phyloP scores from a whole-genome alignment of 2,888 invertebrate species.

The Brachylomia viminalis region DNA sequence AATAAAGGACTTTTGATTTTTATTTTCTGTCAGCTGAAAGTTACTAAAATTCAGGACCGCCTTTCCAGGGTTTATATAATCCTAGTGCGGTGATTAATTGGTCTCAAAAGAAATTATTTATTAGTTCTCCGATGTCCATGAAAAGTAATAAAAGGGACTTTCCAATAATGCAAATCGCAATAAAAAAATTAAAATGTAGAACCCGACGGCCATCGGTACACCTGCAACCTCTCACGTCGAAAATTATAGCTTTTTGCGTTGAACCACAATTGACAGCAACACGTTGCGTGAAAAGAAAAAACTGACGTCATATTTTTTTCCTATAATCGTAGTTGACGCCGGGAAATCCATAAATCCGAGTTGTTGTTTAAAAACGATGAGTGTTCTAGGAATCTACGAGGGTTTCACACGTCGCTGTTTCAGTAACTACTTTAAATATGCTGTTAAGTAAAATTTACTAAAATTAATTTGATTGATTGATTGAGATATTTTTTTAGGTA shows the following conservation, averaged over 20 bases:
- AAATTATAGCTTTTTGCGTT: constrained; percentile 41
- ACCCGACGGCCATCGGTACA: constrained; percentile 37
- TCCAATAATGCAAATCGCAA: constrained; percentile 9
- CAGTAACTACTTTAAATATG: not conserved
- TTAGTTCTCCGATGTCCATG: not conserved
- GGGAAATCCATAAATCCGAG: not conserved
- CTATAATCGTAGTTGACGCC: not conserved
- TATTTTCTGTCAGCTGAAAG: too few relatives aligned
- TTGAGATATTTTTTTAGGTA: too few relatives aligned
- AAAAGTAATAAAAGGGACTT: constrained; percentile 6
- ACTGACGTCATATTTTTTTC: not conserved
- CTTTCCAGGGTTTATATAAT: not conserved
- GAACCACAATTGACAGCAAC: not conserved
- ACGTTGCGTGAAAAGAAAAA: constrained; percentile 16
- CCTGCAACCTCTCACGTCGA: constrained; percentile 50
- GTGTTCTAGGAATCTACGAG: not conserved
- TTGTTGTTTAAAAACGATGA: not conserved
- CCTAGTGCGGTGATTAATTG: too few relatives aligned
- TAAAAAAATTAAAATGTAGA: constrained; percentile 29
- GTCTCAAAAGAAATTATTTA: not conserved
- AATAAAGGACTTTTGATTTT: too few relatives aligned
- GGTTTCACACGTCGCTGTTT: not conserved
- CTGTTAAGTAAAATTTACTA: not conserved
- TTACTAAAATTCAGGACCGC: too few relatives aligned
- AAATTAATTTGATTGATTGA: too few relatives aligned